A percentile compares a stretch with the other conserved stretches of the same genome.
Evolutionary conservation across 2,888 invertebrate genomes (phyloP).

Genomic region (Taenaris catops): DNA sequence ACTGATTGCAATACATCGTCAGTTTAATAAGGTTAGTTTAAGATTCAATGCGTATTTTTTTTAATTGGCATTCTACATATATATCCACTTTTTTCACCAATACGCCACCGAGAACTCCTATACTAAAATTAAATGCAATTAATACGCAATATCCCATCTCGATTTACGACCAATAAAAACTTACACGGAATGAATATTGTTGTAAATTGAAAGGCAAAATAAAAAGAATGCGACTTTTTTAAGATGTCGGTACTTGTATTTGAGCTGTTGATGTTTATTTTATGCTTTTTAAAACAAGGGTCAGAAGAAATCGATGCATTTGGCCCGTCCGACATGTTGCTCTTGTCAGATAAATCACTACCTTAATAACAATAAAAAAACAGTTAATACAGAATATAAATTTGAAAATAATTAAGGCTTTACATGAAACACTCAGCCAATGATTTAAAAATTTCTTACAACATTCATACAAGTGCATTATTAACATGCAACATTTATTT

Average conservation of each 20-base stretch:
- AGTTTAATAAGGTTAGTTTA: too few species aligned
- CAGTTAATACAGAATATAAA: constrained; percentile 52
- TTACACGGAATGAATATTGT: constrained; percentile 28
- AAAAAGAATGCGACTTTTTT: constrained; percentile 32
- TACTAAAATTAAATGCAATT: constrained; percentile 26
- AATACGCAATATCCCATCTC: constrained; percentile 28
- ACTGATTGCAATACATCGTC: too few species aligned
- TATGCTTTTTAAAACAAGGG: constrained; percentile 60
- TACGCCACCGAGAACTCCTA: constrained; percentile 11
- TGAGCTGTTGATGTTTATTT: constrained; percentile 44
- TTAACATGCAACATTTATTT: too few species aligned
- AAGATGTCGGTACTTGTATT: constrained; percentile 43
- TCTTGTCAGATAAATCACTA: constrained; percentile 67
- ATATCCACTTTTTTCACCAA: constrained; percentile 14
- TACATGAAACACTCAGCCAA: constrained; percentile 29
- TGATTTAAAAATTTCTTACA: constrained; percentile 17
- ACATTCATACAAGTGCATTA: too few species aligned
- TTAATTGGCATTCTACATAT: too few species aligned
- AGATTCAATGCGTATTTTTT: too few species aligned
- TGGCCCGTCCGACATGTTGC: constrained; percentile 54
- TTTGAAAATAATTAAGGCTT: constrained; percentile 55
- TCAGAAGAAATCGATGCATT: constrained; percentile 56
- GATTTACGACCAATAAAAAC: constrained; percentile 28
- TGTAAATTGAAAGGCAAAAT: constrained; percentile 26
- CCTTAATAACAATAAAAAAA: constrained; percentile 61